Percentiles rank a stretch among this genome's conserved stretches.
Evolutionary conservation across 2,888 invertebrate species (phyloP).

Genomic region (Hypomecis punctinalis): DNA sequence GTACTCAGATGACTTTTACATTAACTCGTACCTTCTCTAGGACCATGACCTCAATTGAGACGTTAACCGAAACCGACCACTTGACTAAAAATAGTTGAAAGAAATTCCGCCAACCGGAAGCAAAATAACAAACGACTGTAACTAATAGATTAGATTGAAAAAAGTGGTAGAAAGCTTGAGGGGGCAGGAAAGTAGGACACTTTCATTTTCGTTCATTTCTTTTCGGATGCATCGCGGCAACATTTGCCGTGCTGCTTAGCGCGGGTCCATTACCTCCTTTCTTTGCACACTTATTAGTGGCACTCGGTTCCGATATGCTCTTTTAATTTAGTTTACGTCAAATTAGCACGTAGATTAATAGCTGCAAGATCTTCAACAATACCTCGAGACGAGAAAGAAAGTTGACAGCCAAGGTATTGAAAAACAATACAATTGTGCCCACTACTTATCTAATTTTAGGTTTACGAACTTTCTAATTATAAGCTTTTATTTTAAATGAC

Average conservation of each 20-base stretch:
- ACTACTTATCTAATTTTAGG: conserved; percentile 4
- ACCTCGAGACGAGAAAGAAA: conserved; percentile 20
- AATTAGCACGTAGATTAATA: conserved; percentile 28
- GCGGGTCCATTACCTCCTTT: conserved; percentile 75
- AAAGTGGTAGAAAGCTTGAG: conserved; percentile 78
- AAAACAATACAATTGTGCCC: conserved; percentile 12
- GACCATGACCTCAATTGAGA: conserved; percentile 33
- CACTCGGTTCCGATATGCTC: conserved; percentile 52
- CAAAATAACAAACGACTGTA: conserved; percentile 63
- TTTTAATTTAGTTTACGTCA: conserved; percentile 41
- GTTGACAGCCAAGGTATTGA: conserved; percentile 9
- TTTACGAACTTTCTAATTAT: conserved; percentile 9
- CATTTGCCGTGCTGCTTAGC: conserved; percentile 75
- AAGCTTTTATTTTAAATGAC: background rate
- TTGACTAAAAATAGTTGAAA: conserved; percentile 46
- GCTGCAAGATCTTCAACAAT: conserved; percentile 1
- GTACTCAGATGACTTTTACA: conserved; percentile 8
- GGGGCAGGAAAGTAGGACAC: conserved; percentile 76
- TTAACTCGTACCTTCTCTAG: conserved; percentile 28
- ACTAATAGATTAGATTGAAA: conserved; percentile 76
- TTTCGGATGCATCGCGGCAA: conserved; percentile 76
- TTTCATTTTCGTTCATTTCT: conserved; percentile 85
- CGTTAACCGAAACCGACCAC: conserved; percentile 34
- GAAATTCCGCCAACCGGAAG: conserved; percentile 60
- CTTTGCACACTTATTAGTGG: conserved; percentile 64